phyloP scores from a whole-genome alignment of 2,113 vertebrate species.

The Hylia prasina region DNA sequence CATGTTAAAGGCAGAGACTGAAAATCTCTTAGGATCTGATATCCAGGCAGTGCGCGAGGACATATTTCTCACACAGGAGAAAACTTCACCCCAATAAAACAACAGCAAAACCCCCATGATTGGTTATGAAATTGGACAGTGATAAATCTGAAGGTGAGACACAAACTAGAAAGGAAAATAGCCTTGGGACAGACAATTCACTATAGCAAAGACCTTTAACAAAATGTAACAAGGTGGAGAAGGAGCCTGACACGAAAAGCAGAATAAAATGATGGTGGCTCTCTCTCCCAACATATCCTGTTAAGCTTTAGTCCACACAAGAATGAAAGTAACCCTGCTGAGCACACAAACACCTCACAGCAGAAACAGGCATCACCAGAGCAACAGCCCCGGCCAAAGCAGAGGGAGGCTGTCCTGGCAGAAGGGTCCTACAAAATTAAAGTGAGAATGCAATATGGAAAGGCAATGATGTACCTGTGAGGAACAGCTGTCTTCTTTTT shows the following conservation, averaged over 20 bases:
- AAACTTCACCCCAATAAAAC: not conserved
- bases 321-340: fast-evolving
- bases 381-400: not conserved
- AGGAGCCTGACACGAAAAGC: not conserved
- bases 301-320: not conserved
- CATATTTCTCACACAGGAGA: not conserved
- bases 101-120: fast-evolving
- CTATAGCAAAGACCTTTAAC: not conserved
- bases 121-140: not conserved
- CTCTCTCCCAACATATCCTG: too few species aligned
- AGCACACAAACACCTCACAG: not conserved
- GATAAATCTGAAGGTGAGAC: not conserved
- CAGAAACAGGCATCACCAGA: not conserved
- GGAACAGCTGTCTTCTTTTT: not conserved
- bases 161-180: not conserved
- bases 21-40: not conserved
- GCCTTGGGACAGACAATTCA: not conserved
- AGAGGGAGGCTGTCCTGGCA: not conserved
- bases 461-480: not conserved
- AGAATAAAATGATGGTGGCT: fast-evolving
- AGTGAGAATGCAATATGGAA: not conserved
- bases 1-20: not conserved
- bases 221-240: not conserved
- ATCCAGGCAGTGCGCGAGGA: not conserved
- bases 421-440: not conserved